A percentile compares a stretch with the other conserved stretches of the same genome.
Evolutionary conservation across 2,888 invertebrate genomes (phyloP).

Genomic region (Atethmia centrago): DNA sequence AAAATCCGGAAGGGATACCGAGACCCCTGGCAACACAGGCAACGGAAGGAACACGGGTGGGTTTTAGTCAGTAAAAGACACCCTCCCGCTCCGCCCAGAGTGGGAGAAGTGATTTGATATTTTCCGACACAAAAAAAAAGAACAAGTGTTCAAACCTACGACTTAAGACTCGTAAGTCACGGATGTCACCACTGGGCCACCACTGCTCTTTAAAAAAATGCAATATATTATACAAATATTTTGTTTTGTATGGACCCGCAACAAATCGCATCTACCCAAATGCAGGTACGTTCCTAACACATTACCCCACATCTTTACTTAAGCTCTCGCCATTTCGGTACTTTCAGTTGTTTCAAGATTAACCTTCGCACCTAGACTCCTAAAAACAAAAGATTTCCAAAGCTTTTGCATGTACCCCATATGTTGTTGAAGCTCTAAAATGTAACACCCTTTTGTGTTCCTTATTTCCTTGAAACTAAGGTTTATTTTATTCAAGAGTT

Average conservation of each 20-base stretch:
- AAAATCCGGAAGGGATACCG: no score
- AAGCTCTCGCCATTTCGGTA: conserved; percentile 14
- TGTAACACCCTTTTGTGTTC: conserved; percentile 6
- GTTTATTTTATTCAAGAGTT: not conserved
- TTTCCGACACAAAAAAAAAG: no score
- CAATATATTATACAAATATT: not conserved
- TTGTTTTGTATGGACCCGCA: conserved; percentile 14
- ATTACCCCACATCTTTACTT: conserved; percentile 3
- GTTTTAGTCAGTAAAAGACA: no score
- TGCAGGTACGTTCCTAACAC: not conserved
- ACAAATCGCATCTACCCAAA: not conserved
- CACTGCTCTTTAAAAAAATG: no score
- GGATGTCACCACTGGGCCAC: no score
- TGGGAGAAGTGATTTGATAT: no score
- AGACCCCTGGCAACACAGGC: no score
- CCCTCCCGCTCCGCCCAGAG: no score
- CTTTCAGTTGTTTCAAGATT: conserved; percentile 31
- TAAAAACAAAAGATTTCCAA: conserved; percentile 34
- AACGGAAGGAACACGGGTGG: no score
- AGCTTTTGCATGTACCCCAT: conserved; percentile 14
- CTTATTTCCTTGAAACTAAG: conserved; percentile 6
- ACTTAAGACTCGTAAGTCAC: no score
- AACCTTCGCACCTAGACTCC: conserved; percentile 10
- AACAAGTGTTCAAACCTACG: no score
- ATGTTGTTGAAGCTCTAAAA: not conserved